phyloP scores from a whole-genome alignment of 2,888 invertebrate genomes.

The Pomacea canaliculata region DNA sequence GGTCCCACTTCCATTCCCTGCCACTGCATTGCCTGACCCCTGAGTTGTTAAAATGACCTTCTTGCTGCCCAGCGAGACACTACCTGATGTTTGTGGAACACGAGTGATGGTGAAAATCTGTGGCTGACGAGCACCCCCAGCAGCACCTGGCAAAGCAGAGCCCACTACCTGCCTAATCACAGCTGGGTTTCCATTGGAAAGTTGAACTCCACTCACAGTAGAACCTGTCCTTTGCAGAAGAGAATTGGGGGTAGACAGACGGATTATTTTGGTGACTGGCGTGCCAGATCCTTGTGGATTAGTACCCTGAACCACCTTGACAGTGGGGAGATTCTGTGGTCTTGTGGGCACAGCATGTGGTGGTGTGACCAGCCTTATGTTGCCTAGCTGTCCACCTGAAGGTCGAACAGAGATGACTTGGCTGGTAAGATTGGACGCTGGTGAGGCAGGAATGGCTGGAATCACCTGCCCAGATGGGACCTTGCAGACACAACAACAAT shows the following conservation, averaged over 20 bases:
- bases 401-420: background rate
- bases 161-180: constrained; percentile 8
- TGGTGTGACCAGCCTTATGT: background rate
- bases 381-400: background rate
- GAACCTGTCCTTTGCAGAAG: constrained; percentile 12
- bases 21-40: background rate
- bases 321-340: background rate
- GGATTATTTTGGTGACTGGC: constrained; percentile 24
- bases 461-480: background rate
- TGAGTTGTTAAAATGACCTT: background rate
- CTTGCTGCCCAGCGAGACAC: constrained; percentile 8
- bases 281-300: constrained; percentile 5
- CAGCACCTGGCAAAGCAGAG: constrained; percentile 7
- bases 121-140: constrained; percentile 17
- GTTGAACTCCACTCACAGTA: constrained; percentile 14
- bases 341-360: background rate
- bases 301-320: constrained; percentile 10
- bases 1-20: background rate
- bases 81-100: constrained; percentile 11
- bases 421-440: background rate
- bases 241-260: constrained; percentile 2
- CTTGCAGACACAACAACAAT: background rate
- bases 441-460: constrained; percentile 1
- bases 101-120: constrained; percentile 26
- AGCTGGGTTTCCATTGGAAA: background rate